Evolutionary conservation across 2,888 invertebrate species (phyloP).

Genomic region (Agrotis segetum): DNA sequence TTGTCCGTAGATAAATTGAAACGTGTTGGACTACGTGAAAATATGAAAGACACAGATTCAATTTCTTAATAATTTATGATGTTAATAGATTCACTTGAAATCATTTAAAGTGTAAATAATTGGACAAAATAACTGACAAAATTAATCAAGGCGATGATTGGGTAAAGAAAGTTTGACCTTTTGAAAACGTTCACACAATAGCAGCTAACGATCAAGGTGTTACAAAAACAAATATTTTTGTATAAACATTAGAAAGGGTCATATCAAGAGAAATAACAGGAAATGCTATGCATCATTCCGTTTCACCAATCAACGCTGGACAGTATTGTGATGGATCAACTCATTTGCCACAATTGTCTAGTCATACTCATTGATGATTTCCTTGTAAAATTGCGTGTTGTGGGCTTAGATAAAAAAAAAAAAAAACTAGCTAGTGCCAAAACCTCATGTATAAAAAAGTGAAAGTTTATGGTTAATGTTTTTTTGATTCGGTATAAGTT

Average conservation of each 20-base stretch:
- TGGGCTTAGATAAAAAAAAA: background rate
- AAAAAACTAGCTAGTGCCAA: background rate
- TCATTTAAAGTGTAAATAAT: background rate
- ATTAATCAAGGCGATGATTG: background rate
- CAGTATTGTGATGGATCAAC: slow-evolving; percentile 11
- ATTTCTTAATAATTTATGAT: too few species aligned
- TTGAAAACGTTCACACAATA: background rate
- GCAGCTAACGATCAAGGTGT: background rate
- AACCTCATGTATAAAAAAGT: background rate
- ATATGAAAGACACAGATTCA: too few species aligned
- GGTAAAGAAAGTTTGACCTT: background rate
- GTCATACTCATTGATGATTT: slow-evolving; percentile 28
- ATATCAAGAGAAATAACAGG: slow-evolving; percentile 7
- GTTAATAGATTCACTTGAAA: background rate
- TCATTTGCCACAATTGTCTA: slow-evolving; percentile 9
- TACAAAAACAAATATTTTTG: background rate
- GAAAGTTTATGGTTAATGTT: background rate
- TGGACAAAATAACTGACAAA: background rate
- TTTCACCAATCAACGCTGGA: slow-evolving; percentile 1
- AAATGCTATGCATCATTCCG: slow-evolving; percentile 6
- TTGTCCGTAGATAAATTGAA: too few species aligned
- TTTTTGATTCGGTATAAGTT: background rate
- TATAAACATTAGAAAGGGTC: slow-evolving; percentile 8
- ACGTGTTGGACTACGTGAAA: too few species aligned
- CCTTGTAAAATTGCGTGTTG: background rate